A percentile compares a stretch with the other conserved stretches of the same genome.
Evolutionary conservation across 1,140 invertebrate genomes (phyloP).

Genomic region (Bombus ignitus): DNA sequence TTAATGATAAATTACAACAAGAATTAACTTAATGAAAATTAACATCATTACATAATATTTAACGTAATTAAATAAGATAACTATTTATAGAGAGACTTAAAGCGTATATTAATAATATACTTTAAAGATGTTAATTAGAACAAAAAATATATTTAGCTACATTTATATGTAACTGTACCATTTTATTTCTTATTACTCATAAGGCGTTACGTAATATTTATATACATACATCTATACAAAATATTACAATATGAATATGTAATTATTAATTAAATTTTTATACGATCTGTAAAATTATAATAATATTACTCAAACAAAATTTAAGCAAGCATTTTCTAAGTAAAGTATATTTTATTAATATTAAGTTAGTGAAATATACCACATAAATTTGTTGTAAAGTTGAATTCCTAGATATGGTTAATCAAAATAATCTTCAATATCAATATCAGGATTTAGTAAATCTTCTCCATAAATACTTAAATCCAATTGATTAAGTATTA

Average conservation of each 20-base stretch:
- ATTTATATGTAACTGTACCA: background rate
- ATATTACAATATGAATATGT: constrained; percentile 9
- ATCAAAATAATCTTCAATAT: constrained; percentile 99
- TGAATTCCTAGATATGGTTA: constrained; percentile 79
- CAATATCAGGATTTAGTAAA: constrained; percentile 96
- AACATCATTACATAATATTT: background rate
- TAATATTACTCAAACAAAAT: background rate
- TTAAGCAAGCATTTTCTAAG: background rate
- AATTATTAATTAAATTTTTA: background rate
- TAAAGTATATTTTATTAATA: constrained; percentile 4
- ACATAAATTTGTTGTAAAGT: background rate
- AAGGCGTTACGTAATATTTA: constrained; percentile 17
- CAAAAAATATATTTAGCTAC: constrained; percentile 9
- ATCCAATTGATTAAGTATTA: constrained; percentile 97
- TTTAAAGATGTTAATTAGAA: background rate
- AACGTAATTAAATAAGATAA: constrained; percentile 7
- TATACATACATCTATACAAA: background rate
- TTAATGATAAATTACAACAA: constrained; percentile 61
- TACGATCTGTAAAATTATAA: background rate
- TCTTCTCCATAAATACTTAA: constrained; percentile 94
- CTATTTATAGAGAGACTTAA: background rate
- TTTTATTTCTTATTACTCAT: constrained; percentile 27
- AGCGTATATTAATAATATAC: background rate
- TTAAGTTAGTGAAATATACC: background rate
- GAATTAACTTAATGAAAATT: constrained; percentile 21